Base-by-base conservation (phyloP, 1,140 invertebrate species). In the Trichonephila inaurata region DNA sequence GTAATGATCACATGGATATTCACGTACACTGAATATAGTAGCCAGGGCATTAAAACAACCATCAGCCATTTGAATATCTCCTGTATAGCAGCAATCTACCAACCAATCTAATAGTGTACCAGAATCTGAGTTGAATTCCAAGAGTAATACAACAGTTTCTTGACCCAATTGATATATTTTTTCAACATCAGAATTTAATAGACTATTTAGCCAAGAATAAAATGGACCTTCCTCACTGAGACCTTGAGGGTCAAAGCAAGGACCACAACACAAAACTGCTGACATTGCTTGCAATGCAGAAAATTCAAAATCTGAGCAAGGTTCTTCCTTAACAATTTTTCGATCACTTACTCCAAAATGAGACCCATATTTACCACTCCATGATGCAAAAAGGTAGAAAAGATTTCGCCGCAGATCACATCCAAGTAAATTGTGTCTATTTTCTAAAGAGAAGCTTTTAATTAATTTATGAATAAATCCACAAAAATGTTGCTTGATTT, bases 1-100 rank as follows among this genome's bases (percentile, higher is more conserved):
- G 96, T 99, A 99, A 96, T 99, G 98, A 96, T 99, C 99, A 96
- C 99, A 99, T 14, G 99, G 99, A 96, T 99, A 99, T 96, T 99
- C 99, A 95, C 99, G 98, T 95, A 94, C 98, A 95, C 98, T 99
- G 96, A 99, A 99, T 94, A 99, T 98, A 21, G 98, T 98, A 40
- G 98, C 98, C 21, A 99, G 96, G 16, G 99, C 98, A 95, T 98
- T 97, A 95, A 99, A 99, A 95, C 99, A 99, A 1, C 98, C 98
- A 96, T 99, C 98, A 12, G 99, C 98, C 33, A 99, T 98, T 94
- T 98, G 97, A 14, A 97, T 97, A 8, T 97, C 96, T 6, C 98
- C 98, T 0, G 98, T 99, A 95, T 99, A 99, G 96, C 99, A 99
- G 86, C 98, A 97, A 96, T 99, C 98, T 33, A 99, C 98, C 0